Percentiles rank a stretch among this genome's conserved stretches.
These are phyloP conservation scores for Ammospiza maritima DNA, from an alignment of 2,797 vertebrate species.

Conservation along the genomic window DNA sequence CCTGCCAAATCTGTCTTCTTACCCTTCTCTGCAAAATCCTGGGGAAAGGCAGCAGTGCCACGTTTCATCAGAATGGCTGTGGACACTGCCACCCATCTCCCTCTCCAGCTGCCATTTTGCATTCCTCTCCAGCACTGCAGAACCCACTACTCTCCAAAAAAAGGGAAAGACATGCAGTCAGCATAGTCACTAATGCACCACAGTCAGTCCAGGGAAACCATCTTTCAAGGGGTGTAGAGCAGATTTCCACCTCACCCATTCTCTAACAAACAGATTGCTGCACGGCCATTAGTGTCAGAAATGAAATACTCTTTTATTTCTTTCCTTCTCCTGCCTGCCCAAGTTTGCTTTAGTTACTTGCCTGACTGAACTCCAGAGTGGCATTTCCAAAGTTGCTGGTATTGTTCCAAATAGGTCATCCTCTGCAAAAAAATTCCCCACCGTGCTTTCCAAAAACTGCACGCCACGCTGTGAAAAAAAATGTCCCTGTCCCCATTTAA, in stretches of 20 bases:
- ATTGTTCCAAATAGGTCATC: constrained; percentile 82
- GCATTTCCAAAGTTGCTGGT: constrained; percentile 77
- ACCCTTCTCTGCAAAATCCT: neutral
- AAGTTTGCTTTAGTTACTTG: constrained; percentile 67
- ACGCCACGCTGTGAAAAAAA: constrained; percentile 50
- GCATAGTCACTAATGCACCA: neutral
- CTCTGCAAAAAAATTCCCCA: constrained; percentile 76
- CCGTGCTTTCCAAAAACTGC: constrained; percentile 76
- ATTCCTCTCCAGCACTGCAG: neutral
- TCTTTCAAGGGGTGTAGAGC: neutral
- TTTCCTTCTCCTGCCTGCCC: constrained; percentile 31
- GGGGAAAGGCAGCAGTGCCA: neutral
- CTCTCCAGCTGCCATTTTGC: constrained; percentile 14
- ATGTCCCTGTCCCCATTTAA: constrained; percentile 72
- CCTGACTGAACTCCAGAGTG: constrained; percentile 73
- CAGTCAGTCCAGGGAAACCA: neutral
- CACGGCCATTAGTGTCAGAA: constrained; percentile 3
- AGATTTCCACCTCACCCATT: neutral
- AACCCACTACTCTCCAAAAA: neutral
- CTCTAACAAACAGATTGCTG: constrained; percentile 33
- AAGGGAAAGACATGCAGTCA: neutral
- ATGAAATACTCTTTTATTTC: constrained; percentile 48
- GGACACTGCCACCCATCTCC: neutral
- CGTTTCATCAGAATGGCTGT: accelerated
- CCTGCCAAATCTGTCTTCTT: neutral